A percentile compares a stretch with the other conserved stretches of the same genome.
Evolutionary conservation across 2,113 vertebrate genomes (phyloP).

Genomic region (Gambusia affinis): DNA sequence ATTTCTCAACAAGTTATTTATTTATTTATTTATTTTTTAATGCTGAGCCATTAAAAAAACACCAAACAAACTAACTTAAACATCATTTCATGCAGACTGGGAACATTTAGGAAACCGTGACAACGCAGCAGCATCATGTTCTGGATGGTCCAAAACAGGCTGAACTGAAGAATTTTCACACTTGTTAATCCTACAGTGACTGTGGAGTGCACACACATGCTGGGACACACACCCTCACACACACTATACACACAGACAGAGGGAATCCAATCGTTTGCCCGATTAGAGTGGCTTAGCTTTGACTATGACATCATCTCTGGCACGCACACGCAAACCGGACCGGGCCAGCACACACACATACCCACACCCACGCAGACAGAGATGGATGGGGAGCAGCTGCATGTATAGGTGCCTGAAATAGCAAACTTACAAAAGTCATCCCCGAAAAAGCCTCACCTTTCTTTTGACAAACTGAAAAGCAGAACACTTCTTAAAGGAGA

Average conservation of each 20-base stretch:
- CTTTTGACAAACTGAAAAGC: slow-evolving; percentile 99
- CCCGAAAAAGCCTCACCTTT: slow-evolving; percentile 86
- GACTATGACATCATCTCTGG: slow-evolving; percentile 71
- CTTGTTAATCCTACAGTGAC: slow-evolving; percentile 43
- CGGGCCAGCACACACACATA: slow-evolving; percentile 13
- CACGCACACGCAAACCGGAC: slow-evolving; percentile 15
- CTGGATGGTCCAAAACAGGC: slow-evolving; percentile 28
- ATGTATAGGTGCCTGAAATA: slow-evolving; percentile 8
- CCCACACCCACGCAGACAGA: background rate
- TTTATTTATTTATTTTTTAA: background rate
- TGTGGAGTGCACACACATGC: slow-evolving; percentile 4
- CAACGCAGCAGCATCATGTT: slow-evolving; percentile 43
- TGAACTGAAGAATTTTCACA: slow-evolving; percentile 27
- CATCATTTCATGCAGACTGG: background rate
- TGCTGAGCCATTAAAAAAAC: background rate
- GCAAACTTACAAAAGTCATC: background rate
- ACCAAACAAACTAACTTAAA: background rate
- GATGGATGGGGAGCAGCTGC: background rate
- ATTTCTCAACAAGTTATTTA: background rate
- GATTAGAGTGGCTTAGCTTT: slow-evolving; percentile 39
- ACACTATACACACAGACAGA: slow-evolving; percentile 34
- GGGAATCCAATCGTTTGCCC: slow-evolving; percentile 29
- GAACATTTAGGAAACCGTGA: slow-evolving; percentile 25
- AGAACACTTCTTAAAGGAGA: slow-evolving; percentile 98
- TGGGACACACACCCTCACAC: slow-evolving; percentile 3